phyloP scores from a whole-genome alignment of 2,113 vertebrate species.

The Amazona guildingii region DNA sequence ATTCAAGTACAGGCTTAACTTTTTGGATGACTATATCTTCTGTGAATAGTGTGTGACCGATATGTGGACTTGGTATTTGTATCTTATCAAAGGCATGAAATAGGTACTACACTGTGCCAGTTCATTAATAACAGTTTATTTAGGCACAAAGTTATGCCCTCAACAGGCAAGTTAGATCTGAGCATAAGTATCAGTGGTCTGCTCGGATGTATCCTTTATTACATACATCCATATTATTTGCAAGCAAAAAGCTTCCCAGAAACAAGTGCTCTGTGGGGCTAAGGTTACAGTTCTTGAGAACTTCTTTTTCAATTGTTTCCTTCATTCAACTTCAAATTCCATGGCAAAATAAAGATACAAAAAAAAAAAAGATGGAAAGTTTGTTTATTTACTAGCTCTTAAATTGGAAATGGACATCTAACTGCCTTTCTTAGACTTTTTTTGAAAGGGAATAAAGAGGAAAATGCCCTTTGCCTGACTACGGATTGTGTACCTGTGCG shows the following conservation, averaged over 20 bases:
- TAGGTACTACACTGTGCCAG: neutral
- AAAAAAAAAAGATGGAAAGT: neutral
- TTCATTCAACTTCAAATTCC: neutral
- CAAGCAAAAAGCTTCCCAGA: neutral
- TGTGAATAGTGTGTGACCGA: neutral
- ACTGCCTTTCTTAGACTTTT: neutral
- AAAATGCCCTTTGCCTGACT: neutral
- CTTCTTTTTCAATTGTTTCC: neutral
- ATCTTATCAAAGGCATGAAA: neutral
- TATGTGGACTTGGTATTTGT: neutral
- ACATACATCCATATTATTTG: neutral
- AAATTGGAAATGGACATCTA: neutral
- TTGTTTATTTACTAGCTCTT: neutral
- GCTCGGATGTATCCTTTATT: neutral
- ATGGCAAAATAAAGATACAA: neutral
- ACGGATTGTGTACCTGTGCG: neutral
- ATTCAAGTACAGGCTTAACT: neutral
- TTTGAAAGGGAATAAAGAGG: neutral
- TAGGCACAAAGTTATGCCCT: neutral
- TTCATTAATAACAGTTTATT: neutral
- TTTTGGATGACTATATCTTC: neutral
- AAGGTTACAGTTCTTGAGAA: neutral
- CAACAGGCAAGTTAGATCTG: neutral
- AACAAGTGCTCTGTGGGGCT: neutral
- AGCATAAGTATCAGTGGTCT: neutral